A percentile compares a stretch with the other conserved stretches of the same genome.
These are phyloP conservation scores for Yasuhikotakia modesta DNA, from an alignment of 2,797 vertebrate genomes.

Conservation along the genomic window DNA sequence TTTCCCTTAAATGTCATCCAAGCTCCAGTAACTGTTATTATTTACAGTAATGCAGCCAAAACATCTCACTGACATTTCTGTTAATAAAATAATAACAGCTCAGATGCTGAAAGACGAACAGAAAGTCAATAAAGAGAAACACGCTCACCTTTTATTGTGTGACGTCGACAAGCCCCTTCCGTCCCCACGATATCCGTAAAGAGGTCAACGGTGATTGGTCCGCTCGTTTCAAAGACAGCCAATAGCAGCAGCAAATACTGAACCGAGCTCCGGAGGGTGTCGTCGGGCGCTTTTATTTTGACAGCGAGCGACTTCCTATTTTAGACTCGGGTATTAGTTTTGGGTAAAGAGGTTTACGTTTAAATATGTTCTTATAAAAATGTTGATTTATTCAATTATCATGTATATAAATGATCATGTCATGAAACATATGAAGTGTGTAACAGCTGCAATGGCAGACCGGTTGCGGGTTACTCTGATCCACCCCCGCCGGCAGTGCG, in stretches of 20 bases:
- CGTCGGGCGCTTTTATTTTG: constrained; percentile 32
- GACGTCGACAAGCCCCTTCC: background rate
- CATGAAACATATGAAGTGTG: too few species aligned
- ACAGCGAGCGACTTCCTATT: constrained; percentile 39
- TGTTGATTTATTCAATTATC: too few species aligned
- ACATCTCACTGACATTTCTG: background rate
- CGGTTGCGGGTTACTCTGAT: background rate
- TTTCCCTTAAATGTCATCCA: too few species aligned
- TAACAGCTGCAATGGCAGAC: background rate
- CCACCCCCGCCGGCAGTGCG: background rate
- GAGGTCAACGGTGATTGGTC: constrained; percentile 21
- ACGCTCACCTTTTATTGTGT: constrained; percentile 48
- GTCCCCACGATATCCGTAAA: background rate
- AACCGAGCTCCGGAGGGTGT: background rate
- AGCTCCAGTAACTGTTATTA: too few species aligned
- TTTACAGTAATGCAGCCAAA: background rate
- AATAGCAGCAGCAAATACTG: constrained; percentile 33
- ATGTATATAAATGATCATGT: too few species aligned
- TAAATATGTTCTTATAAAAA: too few species aligned
- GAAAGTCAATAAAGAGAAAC: background rate
- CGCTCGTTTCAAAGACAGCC: background rate
- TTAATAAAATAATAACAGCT: background rate
- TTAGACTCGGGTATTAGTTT: constrained; percentile 11
- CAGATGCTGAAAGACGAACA: background rate
- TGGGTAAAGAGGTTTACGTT: too few species aligned